These are phyloP conservation scores for Paradoxurus hermaphroditus DNA, from an alignment of 2,113 vertebrate species.

Conservation along the genomic window DNA sequence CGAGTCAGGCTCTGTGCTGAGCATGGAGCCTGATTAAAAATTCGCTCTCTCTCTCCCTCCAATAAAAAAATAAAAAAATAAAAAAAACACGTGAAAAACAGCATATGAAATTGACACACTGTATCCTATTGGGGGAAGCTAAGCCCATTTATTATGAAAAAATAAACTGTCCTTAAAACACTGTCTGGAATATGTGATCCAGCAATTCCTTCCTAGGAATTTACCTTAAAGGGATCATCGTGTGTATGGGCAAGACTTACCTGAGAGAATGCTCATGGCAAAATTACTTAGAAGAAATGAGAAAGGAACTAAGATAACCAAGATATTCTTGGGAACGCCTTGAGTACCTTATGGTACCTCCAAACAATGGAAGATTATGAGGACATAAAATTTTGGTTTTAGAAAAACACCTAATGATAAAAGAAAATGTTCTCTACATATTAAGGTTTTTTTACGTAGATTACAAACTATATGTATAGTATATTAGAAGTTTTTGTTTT, in stretches of 20 bases:
- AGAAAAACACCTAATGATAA: not conserved
- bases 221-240: not conserved
- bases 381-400: not conserved
- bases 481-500: not conserved
- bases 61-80: too few relatives aligned
- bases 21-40: too few relatives aligned
- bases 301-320: not conserved
- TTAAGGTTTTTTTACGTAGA: not conserved
- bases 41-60: too few relatives aligned
- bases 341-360: not conserved
- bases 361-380: not conserved
- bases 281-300: constrained; percentile 11
- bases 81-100: not conserved
- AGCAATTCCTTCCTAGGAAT: not conserved
- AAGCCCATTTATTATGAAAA: not conserved
- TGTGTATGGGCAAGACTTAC: not conserved
- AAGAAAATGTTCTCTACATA: not conserved
- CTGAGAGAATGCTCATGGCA: not conserved
- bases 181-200: not conserved
- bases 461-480: not conserved
- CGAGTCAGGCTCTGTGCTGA: too few relatives aligned
- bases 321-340: not conserved
- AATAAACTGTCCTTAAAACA: not conserved
- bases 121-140: not conserved
- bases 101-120: not conserved